Evolutionary conservation across 2,888 invertebrate species (phyloP).

Genomic region (Oscheius sp.): DNA sequence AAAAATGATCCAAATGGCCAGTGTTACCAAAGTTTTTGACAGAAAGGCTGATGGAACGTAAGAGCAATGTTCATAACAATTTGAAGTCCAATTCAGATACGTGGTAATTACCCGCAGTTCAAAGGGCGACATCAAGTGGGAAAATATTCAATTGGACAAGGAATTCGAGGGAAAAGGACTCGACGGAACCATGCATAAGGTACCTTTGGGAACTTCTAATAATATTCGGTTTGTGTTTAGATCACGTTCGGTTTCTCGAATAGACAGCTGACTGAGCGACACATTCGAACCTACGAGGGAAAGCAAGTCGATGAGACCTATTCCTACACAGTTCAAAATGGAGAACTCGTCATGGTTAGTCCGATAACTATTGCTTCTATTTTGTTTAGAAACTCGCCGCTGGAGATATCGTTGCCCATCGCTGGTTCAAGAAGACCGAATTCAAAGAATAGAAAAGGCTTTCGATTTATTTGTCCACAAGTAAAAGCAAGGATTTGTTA

Average conservation of each 20-base stretch:
- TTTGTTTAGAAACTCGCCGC: background rate
- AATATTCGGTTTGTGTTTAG: background rate
- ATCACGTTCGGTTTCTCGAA: slow-evolving; percentile 20
- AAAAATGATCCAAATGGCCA: slow-evolving; percentile 24
- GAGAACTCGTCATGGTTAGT: slow-evolving; percentile 20
- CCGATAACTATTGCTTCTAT: background rate
- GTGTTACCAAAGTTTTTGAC: slow-evolving; percentile 14
- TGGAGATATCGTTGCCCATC: slow-evolving; percentile 17
- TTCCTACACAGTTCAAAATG: slow-evolving; percentile 18
- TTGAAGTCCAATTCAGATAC: background rate
- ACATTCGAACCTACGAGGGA: slow-evolving; percentile 21
- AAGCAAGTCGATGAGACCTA: slow-evolving; percentile 29
- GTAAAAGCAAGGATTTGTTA: too few relatives aligned
- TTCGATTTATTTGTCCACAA: too few relatives aligned
- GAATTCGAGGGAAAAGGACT: slow-evolving; percentile 28
- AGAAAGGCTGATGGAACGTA: slow-evolving; percentile 17
- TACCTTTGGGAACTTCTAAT: background rate
- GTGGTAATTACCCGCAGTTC: slow-evolving; percentile 5
- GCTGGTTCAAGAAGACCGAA: slow-evolving; percentile 21
- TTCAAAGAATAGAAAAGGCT: slow-evolving; percentile 11
- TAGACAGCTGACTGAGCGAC: slow-evolving; percentile 15
- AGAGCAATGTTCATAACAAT: background rate
- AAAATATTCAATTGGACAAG: slow-evolving; percentile 2
- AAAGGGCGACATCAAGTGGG: slow-evolving; percentile 19
- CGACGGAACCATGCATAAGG: slow-evolving; percentile 31